These are phyloP conservation scores for Staurois parvus DNA, from an alignment of 2,797 vertebrate species.

Conservation along the genomic window DNA sequence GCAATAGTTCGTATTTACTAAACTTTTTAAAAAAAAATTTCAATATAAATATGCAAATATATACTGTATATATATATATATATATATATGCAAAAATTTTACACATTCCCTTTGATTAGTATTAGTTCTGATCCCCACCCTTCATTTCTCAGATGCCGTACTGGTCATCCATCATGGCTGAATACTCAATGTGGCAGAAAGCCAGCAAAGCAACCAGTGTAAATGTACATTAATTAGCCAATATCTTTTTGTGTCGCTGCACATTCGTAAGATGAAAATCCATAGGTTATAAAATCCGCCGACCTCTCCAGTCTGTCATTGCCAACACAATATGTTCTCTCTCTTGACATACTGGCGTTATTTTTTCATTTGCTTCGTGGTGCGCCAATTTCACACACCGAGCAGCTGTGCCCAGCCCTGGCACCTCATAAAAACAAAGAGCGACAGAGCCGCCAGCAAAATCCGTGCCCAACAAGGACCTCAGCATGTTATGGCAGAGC, in stretches of 20 bases:
- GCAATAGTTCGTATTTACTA: no score
- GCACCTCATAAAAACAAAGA: neutral
- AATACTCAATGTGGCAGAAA: no score
- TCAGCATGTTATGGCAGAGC: neutral
- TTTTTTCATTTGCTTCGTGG: neutral
- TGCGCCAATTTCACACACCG: neutral
- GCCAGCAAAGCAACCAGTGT: no score
- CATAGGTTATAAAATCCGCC: neutral
- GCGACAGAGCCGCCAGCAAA: neutral
- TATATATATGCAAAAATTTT: no score
- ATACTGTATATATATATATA: no score
- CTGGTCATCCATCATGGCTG: no score
- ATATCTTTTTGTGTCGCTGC: neutral
- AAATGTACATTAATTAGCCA: no score
- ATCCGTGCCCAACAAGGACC: neutral
- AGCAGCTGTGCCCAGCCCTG: slow-evolving; percentile 13
- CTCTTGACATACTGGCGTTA: neutral
- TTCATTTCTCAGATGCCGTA: no score
- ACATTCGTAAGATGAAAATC: neutral
- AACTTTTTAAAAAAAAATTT: no score
- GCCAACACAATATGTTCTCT: neutral
- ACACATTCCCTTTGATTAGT: no score
- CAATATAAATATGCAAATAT: no score
- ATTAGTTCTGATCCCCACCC: no score
- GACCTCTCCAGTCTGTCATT: neutral